Base-by-base conservation (phyloP, 2,888 invertebrate genomes). In the Thymelicus sylvestris region DNA sequence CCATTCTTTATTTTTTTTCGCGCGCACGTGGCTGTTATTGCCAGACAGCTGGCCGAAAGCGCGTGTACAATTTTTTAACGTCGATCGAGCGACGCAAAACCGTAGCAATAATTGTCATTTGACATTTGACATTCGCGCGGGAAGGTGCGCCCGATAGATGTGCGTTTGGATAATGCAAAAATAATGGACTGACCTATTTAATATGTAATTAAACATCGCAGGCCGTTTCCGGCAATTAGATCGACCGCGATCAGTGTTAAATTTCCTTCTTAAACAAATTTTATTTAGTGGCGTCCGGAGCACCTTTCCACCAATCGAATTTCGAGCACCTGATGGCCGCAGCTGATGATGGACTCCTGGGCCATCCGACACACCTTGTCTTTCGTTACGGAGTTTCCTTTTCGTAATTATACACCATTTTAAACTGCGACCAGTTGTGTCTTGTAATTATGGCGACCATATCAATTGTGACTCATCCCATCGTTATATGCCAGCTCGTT, bases 11-110 rank as follows among this genome's bases (percentile, higher is more conserved):
- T 81, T 89, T 90, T 88, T 19, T 91, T 89, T 84, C 80, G 80
- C 83, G 84, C 85, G 89, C 93, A 92, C 93, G 93, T 92, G 92
- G 86, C 91, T 79, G 75, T 85, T 86, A 84, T 86, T 86, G 84
- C 83, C 83, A 86, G 90, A 91, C 93, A 92, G 93, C 91, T 92
- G 93, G 93, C 83, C 82, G 81, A 81, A 81, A 83, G 81, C 81
- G 86, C 83, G 81, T 82, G 78, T 76, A 79, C 81, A 74, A 80
- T 82, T 85, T 87, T 85, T 87, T 85, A 83, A 83, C 83, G 79
- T 84, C 82, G 76, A 85, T 70, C 65, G 70, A 24, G 60, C 70
- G 47, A 66, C 66, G 61, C 47, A 62, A 60, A 71, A 66, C 66
- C 76, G 81, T 83, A 78, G 81, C 79, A 77, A 74, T 75, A 73